Conservation (phyloP, 2,888 invertebrate species). For the Drosophila nigritarsus region DNA sequence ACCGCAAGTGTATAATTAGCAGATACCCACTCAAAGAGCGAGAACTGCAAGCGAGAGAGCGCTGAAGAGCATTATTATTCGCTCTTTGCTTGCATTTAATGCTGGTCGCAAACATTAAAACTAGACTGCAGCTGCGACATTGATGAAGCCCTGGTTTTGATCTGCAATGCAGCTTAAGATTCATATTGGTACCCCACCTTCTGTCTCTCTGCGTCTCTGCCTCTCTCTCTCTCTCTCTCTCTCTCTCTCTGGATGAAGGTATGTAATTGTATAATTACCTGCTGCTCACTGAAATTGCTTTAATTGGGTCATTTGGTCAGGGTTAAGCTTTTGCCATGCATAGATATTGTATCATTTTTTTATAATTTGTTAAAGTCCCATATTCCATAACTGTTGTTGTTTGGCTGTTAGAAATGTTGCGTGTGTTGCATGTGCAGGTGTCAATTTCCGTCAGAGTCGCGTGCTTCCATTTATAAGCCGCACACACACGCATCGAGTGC, state of each 20-base stretch:
- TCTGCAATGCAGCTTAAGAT: slow-evolving; percentile 57
- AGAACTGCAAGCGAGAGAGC: slow-evolving; percentile 7
- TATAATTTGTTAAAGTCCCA: slow-evolving; percentile 63
- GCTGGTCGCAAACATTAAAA: background rate
- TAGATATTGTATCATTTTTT: slow-evolving; percentile 50
- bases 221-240: background rate
- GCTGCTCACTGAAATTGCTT: slow-evolving; percentile 1
- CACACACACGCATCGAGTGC: slow-evolving; percentile 47
- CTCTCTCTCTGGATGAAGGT: background rate
- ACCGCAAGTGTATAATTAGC: background rate
- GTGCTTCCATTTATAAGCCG: slow-evolving; percentile 68
- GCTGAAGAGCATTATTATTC: background rate
- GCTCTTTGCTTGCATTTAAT: slow-evolving; percentile 14
- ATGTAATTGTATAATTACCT: background rate
- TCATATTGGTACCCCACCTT: slow-evolving; percentile 54
- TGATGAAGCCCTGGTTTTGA: slow-evolving; percentile 40
- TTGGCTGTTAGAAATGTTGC: slow-evolving; percentile 35
- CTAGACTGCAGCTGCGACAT: slow-evolving; percentile 3
- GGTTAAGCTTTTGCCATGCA: slow-evolving; percentile 66
- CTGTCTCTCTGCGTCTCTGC: background rate
- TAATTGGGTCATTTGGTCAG: slow-evolving; percentile 77
- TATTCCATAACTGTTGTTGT: slow-evolving; percentile 28
- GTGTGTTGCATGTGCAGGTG: slow-evolving; percentile 68
- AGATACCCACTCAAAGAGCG: background rate
- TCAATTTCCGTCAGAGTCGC: slow-evolving; percentile 73